These are phyloP conservation scores for Polyploca ridens DNA, from an alignment of 2,888 invertebrate genomes.

Conservation along the genomic window DNA sequence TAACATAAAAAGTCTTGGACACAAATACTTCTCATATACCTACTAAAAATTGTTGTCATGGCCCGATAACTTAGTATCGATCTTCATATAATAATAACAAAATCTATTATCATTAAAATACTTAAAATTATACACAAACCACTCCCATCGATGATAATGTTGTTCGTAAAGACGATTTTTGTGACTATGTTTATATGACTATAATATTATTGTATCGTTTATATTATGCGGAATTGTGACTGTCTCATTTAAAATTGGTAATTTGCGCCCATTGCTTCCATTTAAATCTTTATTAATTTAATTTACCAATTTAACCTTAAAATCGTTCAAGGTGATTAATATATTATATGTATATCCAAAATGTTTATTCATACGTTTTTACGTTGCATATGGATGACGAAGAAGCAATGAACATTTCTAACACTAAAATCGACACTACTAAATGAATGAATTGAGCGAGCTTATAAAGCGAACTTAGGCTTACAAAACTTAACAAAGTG, in stretches of 20 bases:
- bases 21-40: conserved; percentile 64
- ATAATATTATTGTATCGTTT: conserved; percentile 57
- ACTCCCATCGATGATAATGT: conserved; percentile 75
- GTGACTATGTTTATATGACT: conserved; percentile 78
- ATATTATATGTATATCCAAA: background rate
- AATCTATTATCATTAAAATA: conserved; percentile 65
- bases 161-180: conserved; percentile 68
- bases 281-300: conserved; percentile 36
- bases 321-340: conserved; percentile 15
- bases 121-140: conserved; percentile 77
- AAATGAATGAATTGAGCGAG: conserved; percentile 82
- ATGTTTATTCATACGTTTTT: background rate
- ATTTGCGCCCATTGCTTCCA: conserved; percentile 64
- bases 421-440: conserved; percentile 72
- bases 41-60: conserved; percentile 72
- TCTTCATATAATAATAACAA: conserved; percentile 70
- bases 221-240: conserved; percentile 64
- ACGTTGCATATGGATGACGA: background rate
- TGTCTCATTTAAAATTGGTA: conserved; percentile 63
- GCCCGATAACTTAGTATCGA: conserved; percentile 79
- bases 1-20: conserved; percentile 72
- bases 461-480: conserved; percentile 79
- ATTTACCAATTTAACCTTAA: conserved; percentile 30
- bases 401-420: conserved; percentile 63
- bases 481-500: conserved; percentile 84